Evolutionary conservation across 2,888 invertebrate genomes (phyloP), one percentile per base, ranked within the genome.

Genomic region (Physocephala rufipes): DNA sequence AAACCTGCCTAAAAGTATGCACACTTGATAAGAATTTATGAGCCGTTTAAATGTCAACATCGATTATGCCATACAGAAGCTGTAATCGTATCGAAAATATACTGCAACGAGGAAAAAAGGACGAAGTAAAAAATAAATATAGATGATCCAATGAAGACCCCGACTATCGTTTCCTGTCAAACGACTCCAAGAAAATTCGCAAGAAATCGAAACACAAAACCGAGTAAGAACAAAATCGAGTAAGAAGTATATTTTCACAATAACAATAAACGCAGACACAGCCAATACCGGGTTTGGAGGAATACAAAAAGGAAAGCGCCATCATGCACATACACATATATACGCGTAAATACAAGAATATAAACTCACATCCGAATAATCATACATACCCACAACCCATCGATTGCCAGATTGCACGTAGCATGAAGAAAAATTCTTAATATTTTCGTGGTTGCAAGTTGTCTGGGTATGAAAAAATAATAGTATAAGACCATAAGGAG

Each of bases 1-100:
- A 61, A 68, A 26, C 62, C 51, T 51, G 68, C 68, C 61, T 62
- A 36, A 30, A 68, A 68, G 51, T 68, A 62, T 51, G 61, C 62
- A 43, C 30, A 51, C 68, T 62, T 62, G 62, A 68, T 68, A 49
- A 36, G 51, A 68, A 68, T 68, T 68, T 68, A 68, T 68, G 68
- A 36, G 68, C 30, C 61, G 21, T 36, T 61, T 21, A 51, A 62
- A 62, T 68, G 68, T 68, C 68, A 68, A 30, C 61, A 61, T 68
- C 62, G 47, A 61, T 61, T 61, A 21, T 47, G 7, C 21, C 21
- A 59, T 43, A 19, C n/a, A 43, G 30, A 19, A n/a, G 21, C 24
- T 47, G 59, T 19, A 30, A 24, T 15, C 28, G 36, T 36, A 36
- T 36, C 36, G 9, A 7, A 36, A n/a, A n/a, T n/a, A n/a, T n/a